These are phyloP conservation scores for Furnarius figulus DNA, from an alignment of 2,113 vertebrate genomes.

Conservation along the genomic window DNA sequence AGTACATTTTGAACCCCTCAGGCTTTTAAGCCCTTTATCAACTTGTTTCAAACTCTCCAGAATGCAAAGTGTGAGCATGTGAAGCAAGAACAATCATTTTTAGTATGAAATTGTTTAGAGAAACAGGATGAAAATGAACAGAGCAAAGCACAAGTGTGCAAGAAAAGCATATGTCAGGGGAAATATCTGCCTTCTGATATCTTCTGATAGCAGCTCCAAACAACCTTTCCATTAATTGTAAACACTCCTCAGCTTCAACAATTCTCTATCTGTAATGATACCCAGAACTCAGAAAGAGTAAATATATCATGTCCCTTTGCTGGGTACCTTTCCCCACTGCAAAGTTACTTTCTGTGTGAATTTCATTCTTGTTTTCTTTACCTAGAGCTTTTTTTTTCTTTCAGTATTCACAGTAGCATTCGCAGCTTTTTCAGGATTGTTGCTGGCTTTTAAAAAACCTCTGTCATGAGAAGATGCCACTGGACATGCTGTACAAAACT, in stretches of 20 bases:
- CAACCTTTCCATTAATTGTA: background rate
- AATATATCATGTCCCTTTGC: background rate
- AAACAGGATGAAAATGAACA: background rate
- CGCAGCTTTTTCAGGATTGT: background rate
- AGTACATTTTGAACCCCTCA: background rate
- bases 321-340: background rate
- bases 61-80: background rate
- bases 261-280: background rate
- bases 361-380: background rate
- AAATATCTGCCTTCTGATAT: background rate
- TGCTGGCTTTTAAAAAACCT: background rate
- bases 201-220: background rate
- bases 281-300: background rate
- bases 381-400: background rate
- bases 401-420: background rate
- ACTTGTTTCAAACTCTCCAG: background rate
- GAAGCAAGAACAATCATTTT: background rate
- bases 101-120: background rate
- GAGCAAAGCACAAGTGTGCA: background rate
- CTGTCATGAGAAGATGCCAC: background rate
- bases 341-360: background rate
- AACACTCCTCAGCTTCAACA: background rate
- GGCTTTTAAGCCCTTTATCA: background rate
- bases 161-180: background rate
- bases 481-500: rapidly evolving